Conservation (phyloP, 2,797 vertebrate species). For the Myotis planiceps region DNA sequence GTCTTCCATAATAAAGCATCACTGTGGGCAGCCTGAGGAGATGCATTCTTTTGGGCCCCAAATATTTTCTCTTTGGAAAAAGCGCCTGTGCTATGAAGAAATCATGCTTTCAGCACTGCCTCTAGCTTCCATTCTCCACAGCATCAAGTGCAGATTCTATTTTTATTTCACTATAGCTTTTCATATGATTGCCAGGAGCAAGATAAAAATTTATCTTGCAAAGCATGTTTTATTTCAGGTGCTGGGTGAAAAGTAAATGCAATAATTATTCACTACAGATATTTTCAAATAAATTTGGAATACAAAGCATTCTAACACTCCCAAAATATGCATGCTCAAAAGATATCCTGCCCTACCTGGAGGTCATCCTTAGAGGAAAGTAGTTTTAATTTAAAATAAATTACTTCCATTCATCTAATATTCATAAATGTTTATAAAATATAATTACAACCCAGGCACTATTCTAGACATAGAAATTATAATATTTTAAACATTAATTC, state of each 20-base stretch:
- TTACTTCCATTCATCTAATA: neutral
- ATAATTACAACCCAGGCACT: neutral
- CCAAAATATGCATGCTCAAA: neutral
- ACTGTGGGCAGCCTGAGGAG: neutral
- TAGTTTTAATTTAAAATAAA: neutral
- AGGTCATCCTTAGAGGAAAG: neutral
- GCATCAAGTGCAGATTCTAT: neutral
- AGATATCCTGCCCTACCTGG: neutral
- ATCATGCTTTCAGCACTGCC: neutral
- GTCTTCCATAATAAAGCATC: neutral
- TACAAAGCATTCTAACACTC: neutral
- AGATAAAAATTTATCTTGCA: conserved; percentile 46
- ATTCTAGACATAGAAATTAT: neutral
- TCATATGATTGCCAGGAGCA: neutral
- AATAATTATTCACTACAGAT: neutral
- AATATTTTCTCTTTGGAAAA: conserved; percentile 34
- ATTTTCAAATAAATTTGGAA: conserved; percentile 31
- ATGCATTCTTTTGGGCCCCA: neutral
- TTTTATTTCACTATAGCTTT: neutral
- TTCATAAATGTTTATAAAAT: neutral
- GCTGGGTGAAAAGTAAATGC: neutral
- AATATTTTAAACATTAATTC: neutral
- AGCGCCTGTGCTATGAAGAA: neutral
- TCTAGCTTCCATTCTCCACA: neutral
- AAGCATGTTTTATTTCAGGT: conserved; percentile 48